phyloP scores from a whole-genome alignment of 2,797 vertebrate genomes.

The Crenuchus spilurus region DNA sequence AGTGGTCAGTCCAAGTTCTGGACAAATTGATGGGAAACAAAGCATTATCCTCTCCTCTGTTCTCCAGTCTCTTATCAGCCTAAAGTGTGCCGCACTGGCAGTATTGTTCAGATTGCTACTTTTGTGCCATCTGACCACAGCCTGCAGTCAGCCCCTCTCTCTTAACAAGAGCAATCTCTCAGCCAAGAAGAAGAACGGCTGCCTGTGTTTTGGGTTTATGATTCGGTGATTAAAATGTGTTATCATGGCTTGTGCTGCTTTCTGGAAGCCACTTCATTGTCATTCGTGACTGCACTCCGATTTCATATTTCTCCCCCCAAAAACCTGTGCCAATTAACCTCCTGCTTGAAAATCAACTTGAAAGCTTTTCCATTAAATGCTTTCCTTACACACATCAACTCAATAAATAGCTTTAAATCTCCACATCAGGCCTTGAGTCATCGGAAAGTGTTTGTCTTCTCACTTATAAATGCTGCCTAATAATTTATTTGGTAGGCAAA shows the following conservation, averaged over 20 bases:
- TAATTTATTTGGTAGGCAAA: slow-evolving; percentile 46
- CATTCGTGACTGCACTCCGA: slow-evolving; percentile 29
- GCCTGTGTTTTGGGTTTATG: slow-evolving; percentile 44
- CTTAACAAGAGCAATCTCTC: slow-evolving; percentile 31
- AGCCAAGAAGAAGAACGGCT: slow-evolving; percentile 37
- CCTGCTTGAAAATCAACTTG: slow-evolving; percentile 58
- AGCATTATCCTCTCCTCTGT: slow-evolving; percentile 31
- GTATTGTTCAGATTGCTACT: slow-evolving; percentile 4
- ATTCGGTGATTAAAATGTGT: slow-evolving; percentile 48
- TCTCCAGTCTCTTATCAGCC: slow-evolving; percentile 14
- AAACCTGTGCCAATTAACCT: slow-evolving; percentile 56
- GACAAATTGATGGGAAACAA: slow-evolving; percentile 15
- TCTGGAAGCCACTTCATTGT: slow-evolving; percentile 45
- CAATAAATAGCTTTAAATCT: slow-evolving; percentile 54
- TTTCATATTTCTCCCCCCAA: slow-evolving; percentile 44
- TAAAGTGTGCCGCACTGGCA: slow-evolving; percentile 7
- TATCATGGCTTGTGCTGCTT: slow-evolving; percentile 37
- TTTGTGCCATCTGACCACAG: slow-evolving; percentile 22
- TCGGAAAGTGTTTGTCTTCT: slow-evolving; percentile 46
- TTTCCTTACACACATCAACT: slow-evolving; percentile 47
- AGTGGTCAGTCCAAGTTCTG: background rate
- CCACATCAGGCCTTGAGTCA: slow-evolving; percentile 28
- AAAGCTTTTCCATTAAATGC: slow-evolving; percentile 63
- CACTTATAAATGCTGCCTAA: slow-evolving; percentile 21
- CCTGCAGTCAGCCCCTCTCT: slow-evolving; percentile 1